Base-by-base conservation (phyloP, 2,888 invertebrate species). In the Psylliodes chrysocephalus region DNA sequence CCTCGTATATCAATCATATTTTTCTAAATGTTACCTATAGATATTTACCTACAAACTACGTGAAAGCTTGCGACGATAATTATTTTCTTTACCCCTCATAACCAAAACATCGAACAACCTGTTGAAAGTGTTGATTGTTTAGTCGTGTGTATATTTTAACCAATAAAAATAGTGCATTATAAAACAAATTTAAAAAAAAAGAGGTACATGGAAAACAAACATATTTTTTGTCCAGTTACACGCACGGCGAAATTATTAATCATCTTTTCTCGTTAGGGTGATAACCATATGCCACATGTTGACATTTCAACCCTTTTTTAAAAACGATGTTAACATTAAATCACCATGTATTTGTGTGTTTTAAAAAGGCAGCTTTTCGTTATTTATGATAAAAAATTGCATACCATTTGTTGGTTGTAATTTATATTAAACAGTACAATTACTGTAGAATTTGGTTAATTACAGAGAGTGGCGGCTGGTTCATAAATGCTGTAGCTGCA, bases 91-190 rank as follows among this genome's bases (percentile, higher is more conserved):
- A 44, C 44, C 44, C 8, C 44, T 44, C 44, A 6, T 1, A 19
- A 35, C 14, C 1, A 35, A 35, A 12, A 35, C 14, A 35, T 2
- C 6, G 30, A 35, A 35, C 35, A 22, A 46, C 46, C 46, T 46
- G 46, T 46, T 46, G 12, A 46, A 22, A 46, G 46, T 46, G 46
- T 22, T 46, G 46, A 46, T 14, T 1, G 15, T 44, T 19, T 5
- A 15, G 15, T 19, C 44, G 3, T 44, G 44, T 44, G 18, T 44
- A 14, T 44, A 18, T 44, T 3, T 44, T 40, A n/a, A n/a, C n/a
- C n/a, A n/a, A 6, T 22, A 22, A 4, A 6, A 6, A 22, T 22
- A 6, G 22, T 4, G 22, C 6, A 1, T 7, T 40, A 7, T 38
- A 40, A n/a, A 40, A 40, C 17, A 40, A n/a, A 7, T 40, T 2